Conservation (phyloP, 2,888 invertebrate genomes). For the Ichneumon xanthorius region DNA sequence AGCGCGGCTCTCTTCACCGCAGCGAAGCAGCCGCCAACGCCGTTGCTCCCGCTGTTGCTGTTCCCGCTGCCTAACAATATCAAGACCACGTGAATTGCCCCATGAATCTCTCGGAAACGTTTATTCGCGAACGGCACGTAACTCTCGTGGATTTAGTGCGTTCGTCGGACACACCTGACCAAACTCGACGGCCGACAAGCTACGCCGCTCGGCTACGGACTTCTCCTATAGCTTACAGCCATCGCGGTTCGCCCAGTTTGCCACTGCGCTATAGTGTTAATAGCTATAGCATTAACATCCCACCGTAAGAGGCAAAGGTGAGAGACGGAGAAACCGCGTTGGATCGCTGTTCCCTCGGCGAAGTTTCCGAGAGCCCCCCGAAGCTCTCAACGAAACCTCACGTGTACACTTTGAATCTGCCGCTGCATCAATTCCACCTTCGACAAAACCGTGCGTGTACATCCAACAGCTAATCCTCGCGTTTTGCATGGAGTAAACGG, state of each 20-base stretch:
- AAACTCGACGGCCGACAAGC: conserved; percentile 66
- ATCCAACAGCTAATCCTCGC: conserved; percentile 30
- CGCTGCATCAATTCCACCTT: conserved; percentile 30
- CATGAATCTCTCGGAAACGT: conserved; percentile 78
- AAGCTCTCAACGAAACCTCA: conserved; percentile 4
- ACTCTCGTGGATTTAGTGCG: conserved; percentile 79
- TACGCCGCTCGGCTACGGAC: conserved; percentile 33
- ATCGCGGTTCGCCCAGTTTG: conserved; percentile 17
- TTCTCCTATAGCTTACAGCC: conserved; percentile 28
- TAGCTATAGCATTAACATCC: conserved; percentile 25
- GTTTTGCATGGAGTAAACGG: conserved; percentile 54
- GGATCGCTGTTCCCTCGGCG: conserved; percentile 40
- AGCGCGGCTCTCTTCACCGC: conserved; percentile 33
- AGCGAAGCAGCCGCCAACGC: conserved; percentile 54
- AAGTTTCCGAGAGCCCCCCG: conserved; percentile 4
- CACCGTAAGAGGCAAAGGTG: conserved; percentile 61
- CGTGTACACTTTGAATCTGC: conserved; percentile 62
- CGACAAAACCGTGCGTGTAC: neutral
- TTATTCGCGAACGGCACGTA: conserved; percentile 78
- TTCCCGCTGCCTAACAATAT: conserved; percentile 75
- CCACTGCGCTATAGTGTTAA: conserved; percentile 19
- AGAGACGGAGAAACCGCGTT: conserved; percentile 52
- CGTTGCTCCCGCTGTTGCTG: conserved; percentile 34
- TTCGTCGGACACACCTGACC: conserved; percentile 78
- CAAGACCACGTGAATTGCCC: conserved; percentile 78